Base-by-base conservation (phyloP, 2,888 invertebrate genomes). In the Lepidocyrtoides sp. region DNA sequence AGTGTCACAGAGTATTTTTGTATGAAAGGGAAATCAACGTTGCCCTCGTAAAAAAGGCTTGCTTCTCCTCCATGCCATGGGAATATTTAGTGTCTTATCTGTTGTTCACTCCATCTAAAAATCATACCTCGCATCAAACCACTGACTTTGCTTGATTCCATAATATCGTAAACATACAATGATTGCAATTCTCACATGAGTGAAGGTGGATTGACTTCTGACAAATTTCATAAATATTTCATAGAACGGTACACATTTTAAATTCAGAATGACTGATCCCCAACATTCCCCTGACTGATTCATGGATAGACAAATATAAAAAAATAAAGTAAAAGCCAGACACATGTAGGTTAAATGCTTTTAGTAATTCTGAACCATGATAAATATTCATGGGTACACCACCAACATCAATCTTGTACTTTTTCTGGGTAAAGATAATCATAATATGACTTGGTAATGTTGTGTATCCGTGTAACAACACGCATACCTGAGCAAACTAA, bases 371-470 rank as follows among this genome's bases (percentile, higher is more conserved):
- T 75, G 72, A n/a, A 23, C 44, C 48, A 3, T 14, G 54, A 77
- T 84, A 84, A 84, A 84, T 84, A 84, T 84, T 84, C 84, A 72
- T 84, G 60, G 54, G 29, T 14, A 54, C 26, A 54, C 54, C 75
- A 72, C 75, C 60, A 32, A 20, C 85, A 86, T 86, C 85, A 86
- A 75, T 86, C 85, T 86, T 77, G 26, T n/a, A 54, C 32, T 51
- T 77, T 51, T 36, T 20, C 32, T 20, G 20, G 20, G 8, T 44
- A 44, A 41, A 44, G 41, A 72, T 72, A 36, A 72, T 72, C 41
- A 72, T 72, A 72, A 44, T 41, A 72, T 72, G 36, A 44, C 20
- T 36, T 72, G 69, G 69, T 72, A 57, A 23, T 57, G 20, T 57
- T 57, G 2, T 57, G 57, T 57, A 57, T 57, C 57, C 20, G 20